These are phyloP conservation scores for Puffinus mauretanicus DNA, from an alignment of 2,113 vertebrate species.

Conservation along the genomic window DNA sequence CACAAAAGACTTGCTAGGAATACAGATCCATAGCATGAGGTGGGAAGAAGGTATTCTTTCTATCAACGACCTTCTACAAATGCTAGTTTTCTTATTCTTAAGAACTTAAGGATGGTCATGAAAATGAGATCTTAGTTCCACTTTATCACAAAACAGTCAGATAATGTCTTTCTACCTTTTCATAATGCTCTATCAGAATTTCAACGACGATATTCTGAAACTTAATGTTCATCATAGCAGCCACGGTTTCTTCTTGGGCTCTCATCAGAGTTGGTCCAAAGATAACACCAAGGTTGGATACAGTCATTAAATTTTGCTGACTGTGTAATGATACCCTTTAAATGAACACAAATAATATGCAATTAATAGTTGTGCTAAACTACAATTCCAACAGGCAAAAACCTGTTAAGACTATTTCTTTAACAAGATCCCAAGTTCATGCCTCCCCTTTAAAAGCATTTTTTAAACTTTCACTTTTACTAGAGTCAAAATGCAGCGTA, in stretches of 20 bases:
- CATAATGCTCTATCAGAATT: conserved; percentile 95
- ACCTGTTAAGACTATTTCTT: background rate
- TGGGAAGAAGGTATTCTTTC: background rate
- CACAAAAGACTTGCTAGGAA: background rate
- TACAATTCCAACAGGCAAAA: background rate
- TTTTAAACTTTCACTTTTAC: background rate
- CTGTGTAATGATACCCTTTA: conserved; percentile 92
- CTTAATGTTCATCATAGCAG: conserved; percentile 99
- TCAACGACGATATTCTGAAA: conserved; percentile 99
- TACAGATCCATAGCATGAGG: background rate
- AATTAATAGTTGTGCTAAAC: background rate
- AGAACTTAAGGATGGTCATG: background rate
- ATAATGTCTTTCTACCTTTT: conserved; percentile 80
- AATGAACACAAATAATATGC: conserved; percentile 21
- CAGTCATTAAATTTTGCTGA: conserved; percentile 94
- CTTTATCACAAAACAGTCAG: background rate
- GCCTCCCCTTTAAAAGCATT: background rate
- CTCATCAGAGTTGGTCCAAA: conserved; percentile 97
- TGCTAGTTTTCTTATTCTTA: background rate
- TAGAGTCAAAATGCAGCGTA: background rate
- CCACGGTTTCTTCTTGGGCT: conserved; percentile 96
- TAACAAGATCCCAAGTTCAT: background rate
- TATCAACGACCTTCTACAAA: background rate
- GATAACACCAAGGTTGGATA: conserved; percentile 97
- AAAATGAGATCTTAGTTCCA: background rate